Percentiles rank a stretch among this genome's conserved stretches.
phyloP scores from a whole-genome alignment of 2,797 vertebrate species.

The Gobionotothen gibberifrons region DNA sequence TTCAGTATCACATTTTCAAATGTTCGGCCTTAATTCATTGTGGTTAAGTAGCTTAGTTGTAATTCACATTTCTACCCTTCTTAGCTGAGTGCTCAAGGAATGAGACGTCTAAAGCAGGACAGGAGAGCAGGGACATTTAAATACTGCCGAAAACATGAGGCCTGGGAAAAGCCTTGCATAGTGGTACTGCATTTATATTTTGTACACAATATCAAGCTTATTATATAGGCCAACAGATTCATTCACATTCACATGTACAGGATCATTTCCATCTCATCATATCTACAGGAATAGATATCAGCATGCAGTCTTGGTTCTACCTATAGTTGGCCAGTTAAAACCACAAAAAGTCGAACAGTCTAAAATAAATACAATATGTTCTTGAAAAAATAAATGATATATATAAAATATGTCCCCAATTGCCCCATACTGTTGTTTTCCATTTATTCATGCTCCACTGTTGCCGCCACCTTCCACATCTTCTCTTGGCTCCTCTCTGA shows the following conservation, averaged over 20 bases:
- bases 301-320: too few relatives aligned
- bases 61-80: slow-evolving; percentile 72
- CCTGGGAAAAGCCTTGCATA: neutral
- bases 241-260: neutral
- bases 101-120: slow-evolving; percentile 46
- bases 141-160: slow-evolving; percentile 17
- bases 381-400: too few relatives aligned
- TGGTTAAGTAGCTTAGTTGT: slow-evolving; percentile 79
- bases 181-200: neutral
- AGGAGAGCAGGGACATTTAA: slow-evolving; percentile 31
- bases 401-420: too few relatives aligned
- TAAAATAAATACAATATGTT: too few relatives aligned
- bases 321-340: too few relatives aligned
- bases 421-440: too few relatives aligned
- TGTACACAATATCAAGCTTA: neutral
- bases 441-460: too few relatives aligned
- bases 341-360: too few relatives aligned
- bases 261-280: neutral
- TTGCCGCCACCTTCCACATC: too few relatives aligned
- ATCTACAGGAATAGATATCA: neutral
- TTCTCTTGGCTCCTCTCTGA: too few relatives aligned
- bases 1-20: slow-evolving; percentile 81
- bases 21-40: slow-evolving; percentile 77
- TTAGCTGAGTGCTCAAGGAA: slow-evolving; percentile 68
- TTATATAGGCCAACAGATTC: neutral